These are phyloP conservation scores for Pangasius sanitwongsei DNA, from an alignment of 2,797 vertebrate genomes.

Conservation along the genomic window DNA sequence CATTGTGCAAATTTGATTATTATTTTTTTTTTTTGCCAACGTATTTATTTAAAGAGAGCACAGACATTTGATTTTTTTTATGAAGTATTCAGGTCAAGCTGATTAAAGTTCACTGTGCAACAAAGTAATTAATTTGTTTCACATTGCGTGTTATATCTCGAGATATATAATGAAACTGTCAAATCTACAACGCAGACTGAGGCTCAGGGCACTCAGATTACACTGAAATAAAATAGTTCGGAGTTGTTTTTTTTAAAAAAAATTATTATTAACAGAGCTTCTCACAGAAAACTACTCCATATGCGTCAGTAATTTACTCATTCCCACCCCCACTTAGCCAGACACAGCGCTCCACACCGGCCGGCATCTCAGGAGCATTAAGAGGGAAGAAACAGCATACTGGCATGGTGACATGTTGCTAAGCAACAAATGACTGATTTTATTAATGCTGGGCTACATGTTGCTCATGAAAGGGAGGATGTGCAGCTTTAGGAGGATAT, in stretches of 20 bases:
- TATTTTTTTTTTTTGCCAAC: not conserved
- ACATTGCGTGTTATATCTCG: not conserved
- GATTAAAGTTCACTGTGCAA: not conserved
- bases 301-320: constrained; percentile 3
- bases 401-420: constrained; percentile 57
- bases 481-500: constrained; percentile 39
- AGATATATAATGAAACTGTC: not conserved
- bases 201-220: not conserved
- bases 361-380: constrained; percentile 46
- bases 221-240: not conserved
- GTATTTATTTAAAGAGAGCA: not conserved
- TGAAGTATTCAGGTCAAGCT: not conserved
- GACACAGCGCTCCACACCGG: constrained; percentile 36
- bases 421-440: constrained; percentile 58
- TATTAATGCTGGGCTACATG: constrained; percentile 48
- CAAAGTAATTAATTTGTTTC: not conserved
- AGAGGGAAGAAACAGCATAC: constrained; percentile 48
- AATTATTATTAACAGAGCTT: not conserved
- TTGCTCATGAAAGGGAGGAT: constrained; percentile 47
- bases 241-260: not conserved
- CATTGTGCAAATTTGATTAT: not conserved
- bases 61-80: not conserved
- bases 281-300: not conserved
- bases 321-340: constrained; percentile 23
- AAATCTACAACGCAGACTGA: not conserved